Evolutionary conservation across 1,140 invertebrate species (phyloP), one percentile per base, ranked within the genome.

Genomic region (Protaetia brevitarsis): DNA sequence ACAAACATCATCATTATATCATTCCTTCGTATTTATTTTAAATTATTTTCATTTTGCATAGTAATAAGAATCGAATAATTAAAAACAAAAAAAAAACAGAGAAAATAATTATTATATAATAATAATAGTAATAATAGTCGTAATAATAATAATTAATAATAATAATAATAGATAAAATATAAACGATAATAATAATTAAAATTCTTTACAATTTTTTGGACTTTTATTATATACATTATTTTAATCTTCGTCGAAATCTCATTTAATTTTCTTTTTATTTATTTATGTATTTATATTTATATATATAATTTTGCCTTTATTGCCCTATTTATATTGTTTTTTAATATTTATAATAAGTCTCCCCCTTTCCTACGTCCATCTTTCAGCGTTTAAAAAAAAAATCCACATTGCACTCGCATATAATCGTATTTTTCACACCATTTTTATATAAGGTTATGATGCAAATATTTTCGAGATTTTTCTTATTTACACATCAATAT

Each of bases 341-440:
- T n/a, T 51, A 57, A 58, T 65, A 21, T 56, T 58, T 57, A 37
- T 65, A 31, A 19, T 60, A 60, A 30, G n/a, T n/a, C n/a, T n/a
- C n/a, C n/a, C n/a, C n/a, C n/a, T n/a, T n/a, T n/a, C n/a, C n/a
- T n/a, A n/a, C n/a, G n/a, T n/a, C n/a, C n/a, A n/a, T n/a, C n/a
- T n/a, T n/a, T n/a, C n/a, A n/a, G n/a, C n/a, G n/a, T n/a, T n/a
- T n/a, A n/a, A n/a, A n/a, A n/a, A n/a, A 19, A 3, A 23, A 51
- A 19, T 41, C 21, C 19, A 68, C 66, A 73, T 73, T 73, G 72
- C 72, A 73, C 72, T 69, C 71, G n/a, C 68, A 51, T 65, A 65
- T n/a, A n/a, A n/a, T 65, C 68, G 68, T 19, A n/a, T 36, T 36
- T 23, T 27, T 65, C 60, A 41, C 19, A 8, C 26, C 29, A 58